Evolutionary conservation across 2,797 vertebrate genomes (phyloP).

Genomic region (Sphenopsis melanotis): DNA sequence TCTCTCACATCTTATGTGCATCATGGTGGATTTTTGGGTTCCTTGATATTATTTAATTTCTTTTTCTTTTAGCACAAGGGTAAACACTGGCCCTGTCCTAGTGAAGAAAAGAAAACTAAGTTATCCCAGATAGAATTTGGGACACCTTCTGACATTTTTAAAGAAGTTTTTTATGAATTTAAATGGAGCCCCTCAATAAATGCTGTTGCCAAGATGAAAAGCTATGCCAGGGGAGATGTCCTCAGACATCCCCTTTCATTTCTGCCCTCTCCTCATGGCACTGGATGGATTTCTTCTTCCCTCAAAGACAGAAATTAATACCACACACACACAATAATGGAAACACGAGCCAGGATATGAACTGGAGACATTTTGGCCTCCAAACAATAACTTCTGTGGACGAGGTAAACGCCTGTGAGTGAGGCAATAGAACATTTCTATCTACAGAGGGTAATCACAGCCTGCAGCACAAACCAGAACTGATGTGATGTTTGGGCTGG

Average conservation of each 20-base stretch:
- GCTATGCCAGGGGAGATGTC: not conserved
- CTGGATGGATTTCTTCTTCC: not conserved
- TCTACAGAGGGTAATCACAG: conserved; percentile 4
- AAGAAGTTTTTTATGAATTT: not conserved
- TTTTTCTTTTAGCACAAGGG: not conserved
- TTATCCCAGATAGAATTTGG: not conserved
- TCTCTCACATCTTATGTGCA: not conserved
- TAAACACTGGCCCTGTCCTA: not conserved
- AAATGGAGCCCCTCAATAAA: not conserved
- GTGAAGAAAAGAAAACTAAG: not conserved
- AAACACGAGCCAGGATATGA: conserved; percentile 56
- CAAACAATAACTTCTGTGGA: conserved; percentile 64
- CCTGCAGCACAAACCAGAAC: conserved; percentile 18
- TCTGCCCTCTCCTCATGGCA: not conserved
- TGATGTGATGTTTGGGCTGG: not conserved
- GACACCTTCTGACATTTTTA: not conserved
- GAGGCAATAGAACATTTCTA: conserved; percentile 23
- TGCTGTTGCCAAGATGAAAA: not conserved
- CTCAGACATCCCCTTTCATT: not conserved
- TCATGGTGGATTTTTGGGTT: not conserved
- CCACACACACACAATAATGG: conserved; percentile 13
- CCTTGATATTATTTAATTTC: not conserved
- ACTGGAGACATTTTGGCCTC: conserved; percentile 63
- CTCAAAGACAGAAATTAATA: conserved; percentile 63
- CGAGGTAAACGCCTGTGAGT: conserved; percentile 39